Percentiles rank a stretch among this genome's conserved stretches.
phyloP scores from a whole-genome alignment of 2,888 invertebrate genomes.

The Apamea sordens region DNA sequence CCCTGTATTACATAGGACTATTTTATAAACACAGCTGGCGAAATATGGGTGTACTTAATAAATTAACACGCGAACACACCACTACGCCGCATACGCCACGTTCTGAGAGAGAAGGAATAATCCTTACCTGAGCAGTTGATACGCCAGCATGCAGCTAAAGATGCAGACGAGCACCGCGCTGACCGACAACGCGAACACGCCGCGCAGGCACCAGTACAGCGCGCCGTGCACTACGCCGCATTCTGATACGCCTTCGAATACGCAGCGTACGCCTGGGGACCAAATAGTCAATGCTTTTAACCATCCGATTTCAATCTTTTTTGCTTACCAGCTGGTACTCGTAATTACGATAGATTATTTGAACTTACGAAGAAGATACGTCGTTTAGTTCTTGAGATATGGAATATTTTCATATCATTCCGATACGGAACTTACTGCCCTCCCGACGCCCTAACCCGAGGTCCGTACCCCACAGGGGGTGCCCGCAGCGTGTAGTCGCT shows the following conservation, averaged over 20 bases:
- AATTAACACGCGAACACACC: background rate
- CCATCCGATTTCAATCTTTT: too few species aligned
- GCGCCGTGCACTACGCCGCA: slow-evolving; percentile 98
- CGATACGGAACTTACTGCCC: too few species aligned
- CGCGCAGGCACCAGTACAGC: slow-evolving; percentile 96
- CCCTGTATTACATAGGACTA: too few species aligned
- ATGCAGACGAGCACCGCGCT: slow-evolving; percentile 97
- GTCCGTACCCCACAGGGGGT: too few species aligned
- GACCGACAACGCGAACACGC: slow-evolving; percentile 97
- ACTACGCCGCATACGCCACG: background rate
- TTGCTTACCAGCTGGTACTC: too few species aligned
- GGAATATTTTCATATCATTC: too few species aligned
- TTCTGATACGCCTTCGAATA: slow-evolving; percentile 96
- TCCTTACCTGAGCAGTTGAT: slow-evolving; percentile 94
- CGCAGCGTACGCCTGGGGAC: slow-evolving; percentile 92
- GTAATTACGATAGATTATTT: too few species aligned
- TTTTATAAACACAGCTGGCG: background rate
- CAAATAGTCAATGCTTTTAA: background rate
- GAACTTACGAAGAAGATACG: too few species aligned
- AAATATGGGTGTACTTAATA: background rate
- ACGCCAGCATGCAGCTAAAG: slow-evolving; percentile 97
- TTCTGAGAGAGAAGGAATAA: background rate
- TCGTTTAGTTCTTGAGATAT: too few species aligned
- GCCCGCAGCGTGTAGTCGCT: too few species aligned
- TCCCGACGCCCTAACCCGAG: too few species aligned